Base-by-base conservation (phyloP, 1,140 invertebrate species). In the Papilio dardanus region DNA sequence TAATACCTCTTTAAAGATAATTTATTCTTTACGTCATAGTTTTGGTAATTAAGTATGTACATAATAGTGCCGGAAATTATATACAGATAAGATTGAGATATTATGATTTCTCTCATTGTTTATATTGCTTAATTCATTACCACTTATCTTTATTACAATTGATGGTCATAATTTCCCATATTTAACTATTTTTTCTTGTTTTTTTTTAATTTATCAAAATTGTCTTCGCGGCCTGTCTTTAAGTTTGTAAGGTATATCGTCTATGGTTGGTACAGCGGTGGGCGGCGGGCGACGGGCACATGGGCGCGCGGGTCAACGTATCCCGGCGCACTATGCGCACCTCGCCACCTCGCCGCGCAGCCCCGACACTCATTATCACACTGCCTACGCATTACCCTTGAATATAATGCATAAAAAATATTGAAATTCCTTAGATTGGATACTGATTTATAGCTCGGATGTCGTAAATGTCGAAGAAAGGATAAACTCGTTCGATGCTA, bases 381-480 rank as follows among this genome's bases (percentile, higher is more conserved):
- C 71, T 73, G 71, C 71, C 71, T 73, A 73, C 46, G 71, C 71
- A 71, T 71, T 73, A 73, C 71, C 71, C 69, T 54, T 73, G 71
- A 31, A 73, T 73, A 31, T 58, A 58, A 73, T 73, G 71, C 46
- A 73, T 73, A 73, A 33, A 73, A 54, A 73, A 73, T 58, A 73
- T 73, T 54, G 71, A 73, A 73, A 73, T 73, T 73, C 71, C 71
- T 73, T 31, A 73, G 16, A n/a, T 73, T 58, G 46, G 71, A 73
- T 46, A 73, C 19, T 58, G 71, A 73, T 73, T 50, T 73, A 73
- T 73, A 10, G 42, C 16, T 54, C 42, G 71, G 46, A 40, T 54
- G 30, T 73, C 7, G 71, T 73, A 73, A 58, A 73, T 54, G 42
- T 73, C 69, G 69, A 10, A 33, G n/a, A 73, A 73, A 73, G 46